Conservation (phyloP, 2,797 vertebrate species). For the Cryptoprocta ferox region DNA sequence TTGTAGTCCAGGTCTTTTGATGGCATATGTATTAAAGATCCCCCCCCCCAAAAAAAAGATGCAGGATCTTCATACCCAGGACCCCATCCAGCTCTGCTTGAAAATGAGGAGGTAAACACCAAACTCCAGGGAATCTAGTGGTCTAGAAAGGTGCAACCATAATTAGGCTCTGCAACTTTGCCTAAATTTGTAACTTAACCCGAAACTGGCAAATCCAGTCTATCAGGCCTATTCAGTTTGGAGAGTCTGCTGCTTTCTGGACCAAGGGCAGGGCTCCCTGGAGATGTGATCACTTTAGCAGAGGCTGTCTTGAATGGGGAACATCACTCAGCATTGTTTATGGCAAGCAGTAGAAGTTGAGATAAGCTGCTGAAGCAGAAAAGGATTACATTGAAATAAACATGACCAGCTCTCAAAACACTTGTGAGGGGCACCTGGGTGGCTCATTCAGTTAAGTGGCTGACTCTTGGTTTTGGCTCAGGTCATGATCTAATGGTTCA, state of each 20-base stretch:
- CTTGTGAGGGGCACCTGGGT: background rate
- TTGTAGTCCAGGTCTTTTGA: background rate
- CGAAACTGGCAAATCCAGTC: conserved; percentile 46
- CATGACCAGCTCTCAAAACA: background rate
- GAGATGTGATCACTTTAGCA: background rate
- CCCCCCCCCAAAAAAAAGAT: background rate
- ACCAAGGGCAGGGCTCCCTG: background rate
- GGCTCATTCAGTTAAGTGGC: no score
- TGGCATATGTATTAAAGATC: background rate
- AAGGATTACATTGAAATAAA: background rate
- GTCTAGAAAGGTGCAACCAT: background rate
- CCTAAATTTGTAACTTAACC: conserved; percentile 14
- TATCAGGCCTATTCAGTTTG: background rate
- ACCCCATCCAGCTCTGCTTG: background rate
- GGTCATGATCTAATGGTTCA: no score
- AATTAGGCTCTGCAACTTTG: background rate
- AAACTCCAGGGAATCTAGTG: background rate
- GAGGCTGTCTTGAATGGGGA: background rate
- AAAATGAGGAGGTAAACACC: background rate
- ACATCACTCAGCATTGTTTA: background rate
- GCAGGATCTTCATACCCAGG: background rate
- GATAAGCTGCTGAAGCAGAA: background rate
- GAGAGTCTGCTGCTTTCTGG: background rate
- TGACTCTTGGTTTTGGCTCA: no score
- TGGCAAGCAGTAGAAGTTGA: background rate